Evolutionary conservation across 2,888 invertebrate species (phyloP), one percentile per base, ranked within the genome.

Genomic region (Eugnorisma glareosa): DNA sequence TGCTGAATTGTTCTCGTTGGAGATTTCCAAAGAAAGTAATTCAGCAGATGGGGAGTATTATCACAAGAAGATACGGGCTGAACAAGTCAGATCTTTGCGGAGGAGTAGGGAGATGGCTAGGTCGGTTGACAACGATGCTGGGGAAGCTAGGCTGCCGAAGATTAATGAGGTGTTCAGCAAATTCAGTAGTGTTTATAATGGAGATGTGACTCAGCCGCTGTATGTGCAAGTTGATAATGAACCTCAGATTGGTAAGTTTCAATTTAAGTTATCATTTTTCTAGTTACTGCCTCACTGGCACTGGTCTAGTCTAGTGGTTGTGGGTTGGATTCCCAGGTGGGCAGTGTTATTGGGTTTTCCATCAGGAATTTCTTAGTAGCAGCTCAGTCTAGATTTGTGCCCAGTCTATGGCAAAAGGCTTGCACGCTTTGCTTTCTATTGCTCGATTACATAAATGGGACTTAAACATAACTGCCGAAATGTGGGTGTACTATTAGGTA

Each of bases 141-240:
- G 18, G 4, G 64, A 64, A 18, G 40, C n/a, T 10, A 88, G 11
- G 51, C 77, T 95, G 74, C 95, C 95, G 0, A 91, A 84, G 4
- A 95, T 95, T 21, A 86, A 82, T 64, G 93, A 93, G 18, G 94
- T 89, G 0, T 96, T 96, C 67, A 92, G 87, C 15, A 90, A 89
- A 18, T 94, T 95, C 35, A 91, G 84, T 37, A 81, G 87, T 66
- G 81, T 86, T 0, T 83, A 89, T 40, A 73, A 59, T 10, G 86
- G 67, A 8, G 89, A 92, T 77, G 71, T 91, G 2, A 89, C 84
- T 0, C 91, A 92, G 66, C 94, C 95, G 0, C 77, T 94, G 37
- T 92, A 92, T 81, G 90, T 94, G 1, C 92, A 95, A 88, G 93
- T 94, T 35, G 88, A 92, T 35, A 85, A 85, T 7, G 93, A 93